Base-by-base conservation (phyloP, 2,113 vertebrate genomes). In the Prietella phreatophila region DNA sequence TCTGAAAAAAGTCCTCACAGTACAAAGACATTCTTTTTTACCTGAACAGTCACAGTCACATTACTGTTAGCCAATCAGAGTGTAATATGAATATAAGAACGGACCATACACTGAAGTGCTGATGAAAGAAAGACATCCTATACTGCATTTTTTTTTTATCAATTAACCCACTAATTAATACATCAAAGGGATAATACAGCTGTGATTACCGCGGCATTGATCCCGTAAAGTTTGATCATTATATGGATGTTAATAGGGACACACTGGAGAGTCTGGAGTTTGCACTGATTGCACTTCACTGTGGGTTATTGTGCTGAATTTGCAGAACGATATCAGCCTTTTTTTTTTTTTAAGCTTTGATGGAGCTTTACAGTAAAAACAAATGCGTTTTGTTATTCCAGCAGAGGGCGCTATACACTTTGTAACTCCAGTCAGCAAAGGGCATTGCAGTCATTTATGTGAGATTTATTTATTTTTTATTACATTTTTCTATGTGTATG, bases 381-480 rank as follows among this genome's bases (percentile, higher is more conserved):
- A 67, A 85, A 91, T 55, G 93, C 7, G 75, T 6, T 39, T 36
- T 36, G 1, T 86, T 47, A 33, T 82, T 88, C 94, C 95, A 94
- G 94, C 91, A 69, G 93, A 96, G 95, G 94, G 95, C 90, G 89
- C 94, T 95, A 91, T 94, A 94, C 94, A 92, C 94, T 93, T 56
- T 63, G 10, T 10, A 63, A 61, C 83, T 69, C 58, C 92, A 93
- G 89, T 89, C 82, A 25, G 90, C 55, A 50, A 53, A 55, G 76
- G 83, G 3, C 42, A 79, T 67, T 86, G 84, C 39, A 17, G n/a
- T 58, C 87, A 91, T 93, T 94, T 93, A 92, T 94, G 71, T 82
- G 89, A 90, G 85, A 89, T 89, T 89, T 50, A 50, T 50, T 50
- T 50, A 50, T 50, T 50, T 89, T 89, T 91, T 90, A 6, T 27